Evolutionary conservation across 2,888 invertebrate genomes (phyloP).

Genomic region (Epinotia ramella): DNA sequence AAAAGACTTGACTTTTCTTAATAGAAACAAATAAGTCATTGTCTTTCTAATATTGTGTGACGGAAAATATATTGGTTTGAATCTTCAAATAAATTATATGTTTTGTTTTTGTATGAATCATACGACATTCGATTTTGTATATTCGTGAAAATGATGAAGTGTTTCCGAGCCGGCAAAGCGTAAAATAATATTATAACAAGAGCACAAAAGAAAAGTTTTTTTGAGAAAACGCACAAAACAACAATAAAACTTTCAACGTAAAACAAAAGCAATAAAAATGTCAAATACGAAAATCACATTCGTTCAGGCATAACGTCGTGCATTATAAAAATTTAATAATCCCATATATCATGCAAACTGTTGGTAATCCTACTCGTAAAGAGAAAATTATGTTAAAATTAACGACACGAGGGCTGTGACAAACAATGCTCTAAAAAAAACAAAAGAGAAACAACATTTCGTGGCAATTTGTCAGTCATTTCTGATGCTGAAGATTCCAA

Average conservation of each 20-base stretch:
- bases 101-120: constrained; percentile 11
- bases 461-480: constrained; percentile 76
- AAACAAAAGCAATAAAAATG: constrained; percentile 77
- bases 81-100: constrained; percentile 28
- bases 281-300: constrained; percentile 69
- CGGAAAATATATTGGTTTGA: constrained; percentile 17
- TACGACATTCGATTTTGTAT: constrained; percentile 27
- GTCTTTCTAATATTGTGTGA: constrained; percentile 51
- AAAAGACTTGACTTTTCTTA: constrained; percentile 64
- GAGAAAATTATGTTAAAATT: constrained; percentile 49
- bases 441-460: constrained; percentile 59
- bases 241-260: constrained; percentile 53
- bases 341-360: constrained; percentile 69
- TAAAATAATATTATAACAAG: constrained; percentile 51
- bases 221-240: constrained; percentile 45
- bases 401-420: constrained; percentile 46
- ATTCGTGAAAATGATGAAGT: constrained; percentile 34
- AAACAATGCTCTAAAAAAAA: constrained; percentile 65
- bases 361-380: constrained; percentile 61
- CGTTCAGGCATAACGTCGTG: constrained; percentile 62
- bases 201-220: constrained; percentile 23
- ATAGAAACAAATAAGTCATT: constrained; percentile 66
- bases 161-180: constrained; percentile 34
- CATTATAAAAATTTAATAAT: constrained; percentile 71
- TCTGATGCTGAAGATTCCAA: constrained; percentile 66